phyloP scores from a whole-genome alignment of 2,888 invertebrate species.

The Carterocephalus palaemon region DNA sequence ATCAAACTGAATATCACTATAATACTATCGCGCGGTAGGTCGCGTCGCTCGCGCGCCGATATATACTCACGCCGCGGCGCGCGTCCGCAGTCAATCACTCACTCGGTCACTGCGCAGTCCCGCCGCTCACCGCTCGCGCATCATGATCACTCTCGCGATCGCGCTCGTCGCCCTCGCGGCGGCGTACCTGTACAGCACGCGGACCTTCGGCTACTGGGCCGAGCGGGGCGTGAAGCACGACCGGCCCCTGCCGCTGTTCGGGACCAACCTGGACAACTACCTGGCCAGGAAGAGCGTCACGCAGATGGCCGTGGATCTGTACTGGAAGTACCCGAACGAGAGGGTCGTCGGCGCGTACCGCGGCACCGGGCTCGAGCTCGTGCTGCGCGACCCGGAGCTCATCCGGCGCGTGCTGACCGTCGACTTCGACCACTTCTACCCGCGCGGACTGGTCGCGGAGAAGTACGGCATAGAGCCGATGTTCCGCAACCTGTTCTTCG shows the following conservation, averaged over 20 bases:
- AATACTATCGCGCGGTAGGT: too few relatives aligned
- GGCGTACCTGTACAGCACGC: conserved; percentile 44
- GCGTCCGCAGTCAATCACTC: too few relatives aligned
- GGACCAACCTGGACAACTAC: conserved; percentile 38
- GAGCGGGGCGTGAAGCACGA: conserved; percentile 47
- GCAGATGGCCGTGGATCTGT: conserved; percentile 41
- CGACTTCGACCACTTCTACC: conserved; percentile 46
- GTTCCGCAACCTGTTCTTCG: conserved; percentile 51
- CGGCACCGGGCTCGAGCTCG: conserved; percentile 40
- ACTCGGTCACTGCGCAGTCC: too few relatives aligned
- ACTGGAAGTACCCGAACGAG: conserved; percentile 50
- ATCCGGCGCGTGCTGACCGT: conserved; percentile 42
- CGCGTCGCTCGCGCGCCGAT: too few relatives aligned
- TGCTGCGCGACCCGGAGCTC: conserved; percentile 49
- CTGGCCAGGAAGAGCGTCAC: conserved; percentile 41
- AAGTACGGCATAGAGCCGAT: conserved; percentile 47
- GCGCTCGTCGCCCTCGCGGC: conserved; percentile 29
- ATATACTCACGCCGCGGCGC: too few relatives aligned
- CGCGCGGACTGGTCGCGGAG: conserved; percentile 43
- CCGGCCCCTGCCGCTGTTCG: conserved; percentile 42
- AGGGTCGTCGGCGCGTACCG: conserved; percentile 47
- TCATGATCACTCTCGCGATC: conserved; percentile 10
- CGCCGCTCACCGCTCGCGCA: too few relatives aligned
- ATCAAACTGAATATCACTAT: too few relatives aligned
- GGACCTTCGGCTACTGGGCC: conserved; percentile 49